phyloP scores from a whole-genome alignment of 2,888 invertebrate species.

The Ichneumoninae sp. region DNA sequence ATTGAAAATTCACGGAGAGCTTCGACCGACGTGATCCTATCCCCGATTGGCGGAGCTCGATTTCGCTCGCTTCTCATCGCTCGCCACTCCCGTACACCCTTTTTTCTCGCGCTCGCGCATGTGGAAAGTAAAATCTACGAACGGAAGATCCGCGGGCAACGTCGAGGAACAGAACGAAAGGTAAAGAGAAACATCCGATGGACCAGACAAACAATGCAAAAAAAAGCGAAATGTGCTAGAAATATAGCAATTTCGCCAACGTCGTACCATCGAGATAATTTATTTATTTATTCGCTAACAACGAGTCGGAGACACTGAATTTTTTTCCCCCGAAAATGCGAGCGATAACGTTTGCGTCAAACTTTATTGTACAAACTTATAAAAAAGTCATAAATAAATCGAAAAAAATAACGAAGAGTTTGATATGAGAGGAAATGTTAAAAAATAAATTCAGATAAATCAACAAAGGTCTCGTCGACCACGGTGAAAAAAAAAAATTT shows the following conservation, averaged over 20 bases:
- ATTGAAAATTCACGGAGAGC: constrained; percentile 66
- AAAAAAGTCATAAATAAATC: not conserved
- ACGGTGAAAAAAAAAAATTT: too few species aligned
- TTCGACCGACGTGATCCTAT: constrained; percentile 61
- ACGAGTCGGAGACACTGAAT: not conserved
- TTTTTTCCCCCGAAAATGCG: not conserved
- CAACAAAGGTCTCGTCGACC: too few species aligned
- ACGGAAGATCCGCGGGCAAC: constrained; percentile 13
- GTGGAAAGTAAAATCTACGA: constrained; percentile 29
- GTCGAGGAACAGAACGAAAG: constrained; percentile 35
- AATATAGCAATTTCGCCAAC: not conserved
- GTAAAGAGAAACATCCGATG: not conserved
- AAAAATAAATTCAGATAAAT: not conserved
- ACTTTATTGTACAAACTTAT: not conserved
- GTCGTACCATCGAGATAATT: not conserved
- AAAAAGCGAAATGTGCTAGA: not conserved
- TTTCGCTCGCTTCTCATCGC: constrained; percentile 26
- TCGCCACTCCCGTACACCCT: not conserved
- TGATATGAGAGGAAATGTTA: not conserved
- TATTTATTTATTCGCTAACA: not conserved
- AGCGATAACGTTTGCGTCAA: not conserved
- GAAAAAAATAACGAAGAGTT: not conserved
- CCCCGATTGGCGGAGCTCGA: constrained; percentile 37
- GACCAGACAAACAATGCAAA: not conserved
- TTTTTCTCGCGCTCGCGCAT: constrained; percentile 15